These are phyloP conservation scores for Cephus rjabovi DNA, from an alignment of 2,888 invertebrate genomes.

Conservation along the genomic window DNA sequence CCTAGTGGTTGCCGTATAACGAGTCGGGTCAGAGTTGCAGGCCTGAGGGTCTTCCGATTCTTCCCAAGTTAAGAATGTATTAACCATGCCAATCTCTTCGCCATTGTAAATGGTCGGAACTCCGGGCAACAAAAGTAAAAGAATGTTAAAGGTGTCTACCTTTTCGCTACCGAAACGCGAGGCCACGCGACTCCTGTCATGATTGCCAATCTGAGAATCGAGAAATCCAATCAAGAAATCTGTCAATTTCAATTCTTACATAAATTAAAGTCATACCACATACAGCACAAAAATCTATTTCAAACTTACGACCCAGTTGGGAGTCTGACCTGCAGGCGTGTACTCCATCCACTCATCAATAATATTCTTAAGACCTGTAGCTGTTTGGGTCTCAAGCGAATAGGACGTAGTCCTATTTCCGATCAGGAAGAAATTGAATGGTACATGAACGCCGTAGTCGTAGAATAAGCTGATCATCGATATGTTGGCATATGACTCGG, in stretches of 20 bases:
- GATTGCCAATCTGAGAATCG: constrained; percentile 9
- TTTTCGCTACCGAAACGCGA: constrained; percentile 6
- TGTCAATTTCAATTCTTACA: too few species aligned
- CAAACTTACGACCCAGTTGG: constrained; percentile 84
- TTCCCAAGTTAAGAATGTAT: constrained; percentile 69
- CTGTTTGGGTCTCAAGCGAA: too few species aligned
- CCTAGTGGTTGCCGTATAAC: constrained; percentile 71
- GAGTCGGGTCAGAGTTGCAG: constrained; percentile 72
- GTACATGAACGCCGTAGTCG: background rate
- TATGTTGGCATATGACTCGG: too few species aligned
- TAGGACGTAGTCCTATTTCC: too few species aligned
- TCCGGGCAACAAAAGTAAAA: constrained; percentile 9
- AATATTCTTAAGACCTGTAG: too few species aligned
- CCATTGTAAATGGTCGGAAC: constrained; percentile 9
- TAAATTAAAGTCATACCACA: too few species aligned
- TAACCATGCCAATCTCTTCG: constrained; percentile 11
- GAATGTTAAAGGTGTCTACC: background rate
- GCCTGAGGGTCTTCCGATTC: constrained; percentile 76
- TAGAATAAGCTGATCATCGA: too few species aligned
- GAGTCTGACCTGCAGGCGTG: constrained; percentile 72
- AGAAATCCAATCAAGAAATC: too few species aligned
- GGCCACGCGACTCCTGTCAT: constrained; percentile 13
- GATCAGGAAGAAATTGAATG: constrained; percentile 12
- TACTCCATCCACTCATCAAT: too few species aligned
- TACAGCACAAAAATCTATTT: too few species aligned